These are phyloP conservation scores for Meiosimyza decipiens DNA, from an alignment of 2,888 invertebrate genomes.

Conservation along the genomic window DNA sequence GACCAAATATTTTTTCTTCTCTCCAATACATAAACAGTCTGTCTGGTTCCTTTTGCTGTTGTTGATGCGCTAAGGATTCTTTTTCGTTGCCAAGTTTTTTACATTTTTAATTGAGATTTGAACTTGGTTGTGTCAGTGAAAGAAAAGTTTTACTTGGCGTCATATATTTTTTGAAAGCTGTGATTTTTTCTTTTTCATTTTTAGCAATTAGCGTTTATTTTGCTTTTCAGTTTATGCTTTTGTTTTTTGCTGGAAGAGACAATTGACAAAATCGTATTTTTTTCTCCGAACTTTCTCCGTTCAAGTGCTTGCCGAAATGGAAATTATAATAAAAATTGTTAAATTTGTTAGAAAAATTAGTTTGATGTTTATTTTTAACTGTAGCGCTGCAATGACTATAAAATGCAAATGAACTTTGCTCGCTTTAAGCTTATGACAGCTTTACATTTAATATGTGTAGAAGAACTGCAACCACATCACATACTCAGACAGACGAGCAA, in stretches of 20 bases:
- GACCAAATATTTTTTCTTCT: not conserved
- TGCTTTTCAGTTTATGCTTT: not conserved
- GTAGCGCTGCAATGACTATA: not conserved
- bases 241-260: not conserved
- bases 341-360: slow-evolving; percentile 16
- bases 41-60: not conserved
- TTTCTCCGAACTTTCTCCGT: not conserved
- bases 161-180: not conserved
- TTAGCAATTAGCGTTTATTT: not conserved
- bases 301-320: not conserved
- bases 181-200: slow-evolving; percentile 15
- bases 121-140: too few species aligned
- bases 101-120: not conserved
- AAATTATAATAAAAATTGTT: not conserved
- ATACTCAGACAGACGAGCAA: not conserved
- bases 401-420: not conserved
- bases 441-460: too few species aligned
- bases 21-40: not conserved
- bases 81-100: slow-evolving; percentile 3
- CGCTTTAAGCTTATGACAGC: not conserved
- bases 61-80: not conserved
- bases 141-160: not conserved
- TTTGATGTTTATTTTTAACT: not conserved
- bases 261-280: not conserved
- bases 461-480: not conserved